Conservation (phyloP, 2,888 invertebrate species). For the Danaus chrysippus region DNA sequence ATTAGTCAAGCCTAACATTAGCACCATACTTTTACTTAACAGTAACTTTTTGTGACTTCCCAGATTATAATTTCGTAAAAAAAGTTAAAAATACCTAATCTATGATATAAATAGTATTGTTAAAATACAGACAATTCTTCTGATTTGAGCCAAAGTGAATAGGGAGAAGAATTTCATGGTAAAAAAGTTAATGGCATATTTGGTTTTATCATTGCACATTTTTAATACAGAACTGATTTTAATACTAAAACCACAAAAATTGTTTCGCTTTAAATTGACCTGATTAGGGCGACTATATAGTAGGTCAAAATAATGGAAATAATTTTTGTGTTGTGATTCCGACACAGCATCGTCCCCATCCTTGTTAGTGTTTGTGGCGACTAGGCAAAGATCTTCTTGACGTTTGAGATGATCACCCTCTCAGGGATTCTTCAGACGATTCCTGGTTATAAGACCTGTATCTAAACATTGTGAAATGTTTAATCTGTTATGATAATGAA, state of each 20-base stretch:
- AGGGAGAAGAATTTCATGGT: constrained; percentile 62
- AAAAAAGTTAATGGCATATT: constrained; percentile 74
- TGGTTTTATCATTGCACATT: constrained; percentile 78
- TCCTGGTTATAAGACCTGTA: constrained; percentile 56
- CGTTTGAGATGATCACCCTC: constrained; percentile 20
- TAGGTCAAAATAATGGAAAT: constrained; percentile 64
- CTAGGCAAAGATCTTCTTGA: constrained; percentile 38
- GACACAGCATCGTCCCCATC: constrained; percentile 44
- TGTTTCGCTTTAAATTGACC: constrained; percentile 64
- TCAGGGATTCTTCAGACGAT: constrained; percentile 29
- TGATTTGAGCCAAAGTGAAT: constrained; percentile 73
- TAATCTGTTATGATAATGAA: neutral
- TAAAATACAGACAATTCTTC: constrained; percentile 68
- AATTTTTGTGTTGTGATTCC: constrained; percentile 57
- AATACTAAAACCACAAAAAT: constrained; percentile 60
- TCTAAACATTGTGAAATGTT: constrained; percentile 34
- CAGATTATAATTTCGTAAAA: constrained; percentile 75
- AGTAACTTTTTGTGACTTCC: constrained; percentile 77
- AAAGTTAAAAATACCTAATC: constrained; percentile 78
- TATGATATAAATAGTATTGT: constrained; percentile 74
- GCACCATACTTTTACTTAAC: constrained; percentile 75
- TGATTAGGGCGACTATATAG: constrained; percentile 55
- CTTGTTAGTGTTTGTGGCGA: constrained; percentile 41
- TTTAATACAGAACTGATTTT: constrained; percentile 67
- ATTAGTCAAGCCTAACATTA: constrained; percentile 77